These are phyloP conservation scores for Microcebus ravelobensis DNA, from an alignment of 2,113 vertebrate genomes.

Conservation along the genomic window DNA sequence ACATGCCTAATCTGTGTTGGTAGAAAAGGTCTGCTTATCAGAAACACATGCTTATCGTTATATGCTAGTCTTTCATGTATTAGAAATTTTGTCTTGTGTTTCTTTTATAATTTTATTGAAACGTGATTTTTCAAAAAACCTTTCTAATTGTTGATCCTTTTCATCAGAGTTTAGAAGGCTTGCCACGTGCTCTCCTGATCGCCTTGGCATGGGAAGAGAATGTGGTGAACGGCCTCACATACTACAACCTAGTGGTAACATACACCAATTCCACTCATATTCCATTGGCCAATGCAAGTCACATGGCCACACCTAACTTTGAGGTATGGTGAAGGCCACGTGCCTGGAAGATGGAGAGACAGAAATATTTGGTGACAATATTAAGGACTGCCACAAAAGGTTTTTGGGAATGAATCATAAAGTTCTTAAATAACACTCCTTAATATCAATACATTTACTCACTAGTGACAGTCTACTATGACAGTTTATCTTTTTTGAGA, in stretches of 20 bases:
- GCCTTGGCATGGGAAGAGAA: background rate
- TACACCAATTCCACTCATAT: background rate
- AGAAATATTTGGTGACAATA: background rate
- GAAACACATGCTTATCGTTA: background rate
- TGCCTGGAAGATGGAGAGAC: background rate
- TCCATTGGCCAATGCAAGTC: background rate
- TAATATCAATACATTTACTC: background rate
- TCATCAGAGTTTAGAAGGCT: background rate
- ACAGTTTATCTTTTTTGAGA: background rate
- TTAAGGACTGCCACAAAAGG: background rate
- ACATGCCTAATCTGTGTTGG: background rate
- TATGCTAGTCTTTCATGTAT: background rate
- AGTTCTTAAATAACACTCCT: background rate
- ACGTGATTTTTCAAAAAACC: background rate
- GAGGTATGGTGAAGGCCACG: background rate
- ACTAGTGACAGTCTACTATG: background rate
- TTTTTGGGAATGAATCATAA: background rate
- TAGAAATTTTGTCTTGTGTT: background rate
- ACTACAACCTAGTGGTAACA: background rate
- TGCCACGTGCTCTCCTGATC: background rate
- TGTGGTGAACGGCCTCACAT: background rate
- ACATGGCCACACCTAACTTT: background rate
- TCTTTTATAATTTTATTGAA: constrained; percentile 11
- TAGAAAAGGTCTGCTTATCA: background rate
- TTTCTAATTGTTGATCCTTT: background rate